These are phyloP conservation scores for Nephrocerus scutellatus DNA, from an alignment of 2,888 invertebrate species.

Conservation along the genomic window DNA sequence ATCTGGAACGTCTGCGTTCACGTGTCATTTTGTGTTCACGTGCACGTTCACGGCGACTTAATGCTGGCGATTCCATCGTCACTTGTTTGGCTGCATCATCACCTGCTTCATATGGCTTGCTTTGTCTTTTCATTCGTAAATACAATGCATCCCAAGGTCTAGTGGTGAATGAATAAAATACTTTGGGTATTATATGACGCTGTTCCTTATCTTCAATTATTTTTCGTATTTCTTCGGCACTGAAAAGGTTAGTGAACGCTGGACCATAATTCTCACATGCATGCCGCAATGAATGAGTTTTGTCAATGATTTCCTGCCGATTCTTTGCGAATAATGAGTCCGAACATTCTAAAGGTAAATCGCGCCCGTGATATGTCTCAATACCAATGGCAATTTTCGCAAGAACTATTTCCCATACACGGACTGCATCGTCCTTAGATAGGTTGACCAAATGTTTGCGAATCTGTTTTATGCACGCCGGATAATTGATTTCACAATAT, in stretches of 20 bases:
- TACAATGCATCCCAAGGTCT: constrained; percentile 23
- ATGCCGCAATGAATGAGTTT: constrained; percentile 63
- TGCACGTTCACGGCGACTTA: no score
- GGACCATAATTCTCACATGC: constrained; percentile 55
- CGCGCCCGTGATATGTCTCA: constrained; percentile 66
- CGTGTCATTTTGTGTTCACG: constrained; percentile 9
- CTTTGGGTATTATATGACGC: no score
- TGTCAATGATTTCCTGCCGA: constrained; percentile 55
- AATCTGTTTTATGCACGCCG: constrained; percentile 57
- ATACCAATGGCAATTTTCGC: constrained; percentile 60
- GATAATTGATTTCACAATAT: constrained; percentile 57
- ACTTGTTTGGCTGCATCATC: no score
- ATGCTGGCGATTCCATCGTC: no score
- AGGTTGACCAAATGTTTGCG: constrained; percentile 55
- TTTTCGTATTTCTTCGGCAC: constrained; percentile 43
- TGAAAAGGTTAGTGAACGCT: constrained; percentile 52
- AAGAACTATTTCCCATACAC: constrained; percentile 48
- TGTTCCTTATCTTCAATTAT: constrained; percentile 28
- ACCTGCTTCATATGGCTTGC: no score
- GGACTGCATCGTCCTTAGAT: constrained; percentile 30
- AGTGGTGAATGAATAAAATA: constrained; percentile 17
- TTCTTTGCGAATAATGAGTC: constrained; percentile 60
- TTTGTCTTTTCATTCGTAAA: constrained; percentile 7
- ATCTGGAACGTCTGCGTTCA: no score
- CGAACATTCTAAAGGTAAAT: constrained; percentile 61